Evolutionary conservation across 2,113 vertebrate species (phyloP).

Genomic region (Takifugu bimaculatus): DNA sequence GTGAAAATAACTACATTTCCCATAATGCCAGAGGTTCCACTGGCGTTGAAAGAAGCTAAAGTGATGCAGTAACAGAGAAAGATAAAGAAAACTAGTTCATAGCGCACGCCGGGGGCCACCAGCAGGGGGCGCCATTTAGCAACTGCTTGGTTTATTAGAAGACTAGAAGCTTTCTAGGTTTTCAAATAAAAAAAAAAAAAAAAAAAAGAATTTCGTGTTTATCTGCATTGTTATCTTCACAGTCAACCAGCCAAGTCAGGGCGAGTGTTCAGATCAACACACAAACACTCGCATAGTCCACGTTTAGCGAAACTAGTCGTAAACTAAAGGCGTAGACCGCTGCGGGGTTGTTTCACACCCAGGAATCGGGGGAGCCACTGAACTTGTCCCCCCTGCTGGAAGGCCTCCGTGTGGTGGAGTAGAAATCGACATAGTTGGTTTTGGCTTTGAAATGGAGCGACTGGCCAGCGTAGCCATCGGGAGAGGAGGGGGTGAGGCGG

Average conservation of each 20-base stretch:
- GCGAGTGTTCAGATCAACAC: slow-evolving; percentile 38
- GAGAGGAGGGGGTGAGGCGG: slow-evolving; percentile 77
- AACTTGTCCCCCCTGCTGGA: slow-evolving; percentile 93
- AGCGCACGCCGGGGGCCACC: not conserved
- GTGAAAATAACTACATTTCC: no score
- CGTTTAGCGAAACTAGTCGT: slow-evolving; percentile 5
- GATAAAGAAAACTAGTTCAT: not conserved
- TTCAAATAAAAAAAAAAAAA: not conserved
- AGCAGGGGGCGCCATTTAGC: no score
- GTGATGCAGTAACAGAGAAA: no score
- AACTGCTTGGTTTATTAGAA: no score
- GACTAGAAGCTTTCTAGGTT: no score
- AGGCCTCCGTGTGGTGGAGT: slow-evolving; percentile 92
- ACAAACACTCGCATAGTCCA: slow-evolving; percentile 31
- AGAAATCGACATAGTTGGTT: slow-evolving; percentile 99
- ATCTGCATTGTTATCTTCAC: slow-evolving; percentile 17
- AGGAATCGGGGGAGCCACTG: slow-evolving; percentile 95
- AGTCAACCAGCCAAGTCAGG: slow-evolving; percentile 19
- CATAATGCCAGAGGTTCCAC: no score
- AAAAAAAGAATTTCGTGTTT: slow-evolving; percentile 2
- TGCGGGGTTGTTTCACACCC: slow-evolving; percentile 79
- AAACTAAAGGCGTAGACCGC: no score
- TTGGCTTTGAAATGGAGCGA: slow-evolving; percentile 86
- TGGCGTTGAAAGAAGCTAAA: no score
- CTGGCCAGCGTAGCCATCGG: slow-evolving; percentile 81